Conservation (phyloP, 2,797 vertebrate genomes). For the Adelosebastes latens region DNA sequence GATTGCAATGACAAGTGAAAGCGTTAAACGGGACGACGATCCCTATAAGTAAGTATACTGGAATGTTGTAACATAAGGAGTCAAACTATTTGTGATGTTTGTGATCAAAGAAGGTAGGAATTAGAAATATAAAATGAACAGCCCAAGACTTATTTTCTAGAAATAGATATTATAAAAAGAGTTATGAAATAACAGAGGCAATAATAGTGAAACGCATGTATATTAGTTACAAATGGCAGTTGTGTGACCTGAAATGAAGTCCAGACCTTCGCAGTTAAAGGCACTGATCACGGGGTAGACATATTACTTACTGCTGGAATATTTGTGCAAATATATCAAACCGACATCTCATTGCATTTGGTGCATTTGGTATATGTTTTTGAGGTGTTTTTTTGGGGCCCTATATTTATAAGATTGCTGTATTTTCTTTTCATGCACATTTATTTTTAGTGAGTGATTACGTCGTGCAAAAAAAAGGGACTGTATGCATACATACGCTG, state of each 20-base stretch:
- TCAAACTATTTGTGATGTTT: conserved; percentile 71
- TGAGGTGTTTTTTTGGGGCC: conserved; percentile 52
- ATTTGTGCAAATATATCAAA: conserved; percentile 72
- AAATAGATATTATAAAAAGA: conserved; percentile 73
- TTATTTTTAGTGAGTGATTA: conserved; percentile 61
- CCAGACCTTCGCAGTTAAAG: conserved; percentile 45
- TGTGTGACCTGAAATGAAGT: conserved; percentile 65
- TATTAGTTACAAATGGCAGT: conserved; percentile 75
- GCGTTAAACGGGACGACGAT: conserved; percentile 39
- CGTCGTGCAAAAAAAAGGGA: conserved; percentile 59
- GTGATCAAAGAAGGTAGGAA: conserved; percentile 68
- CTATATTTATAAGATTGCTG: conserved; percentile 74
- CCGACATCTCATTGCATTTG: conserved; percentile 64
- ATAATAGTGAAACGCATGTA: conserved; percentile 85
- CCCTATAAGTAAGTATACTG: conserved; percentile 66
- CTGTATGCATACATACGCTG: conserved; percentile 67
- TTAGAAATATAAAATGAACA: conserved; percentile 62
- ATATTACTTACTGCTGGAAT: conserved; percentile 58
- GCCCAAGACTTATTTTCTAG: conserved; percentile 77
- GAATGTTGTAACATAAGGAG: conserved; percentile 77
- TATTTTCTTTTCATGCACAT: conserved; percentile 64
- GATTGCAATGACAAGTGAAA: conserved; percentile 65
- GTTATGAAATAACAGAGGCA: conserved; percentile 79
- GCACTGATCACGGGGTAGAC: conserved; percentile 52
- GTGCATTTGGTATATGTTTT: conserved; percentile 73